These are phyloP conservation scores for Spatula versicolor DNA, from an alignment of 2,797 vertebrate species.

Conservation along the genomic window DNA sequence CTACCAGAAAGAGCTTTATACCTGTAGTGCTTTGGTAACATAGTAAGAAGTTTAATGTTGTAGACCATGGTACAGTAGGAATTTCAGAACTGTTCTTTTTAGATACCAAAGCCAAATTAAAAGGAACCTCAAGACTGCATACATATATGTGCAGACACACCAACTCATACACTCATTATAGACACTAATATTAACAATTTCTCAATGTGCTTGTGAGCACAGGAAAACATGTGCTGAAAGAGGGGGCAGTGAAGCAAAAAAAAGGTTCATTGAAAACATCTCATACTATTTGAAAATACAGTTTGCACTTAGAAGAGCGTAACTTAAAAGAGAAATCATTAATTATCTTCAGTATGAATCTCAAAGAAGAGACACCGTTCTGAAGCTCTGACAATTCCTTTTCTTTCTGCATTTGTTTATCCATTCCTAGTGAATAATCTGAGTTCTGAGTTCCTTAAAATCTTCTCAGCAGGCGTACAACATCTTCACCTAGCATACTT, in stretches of 20 bases:
- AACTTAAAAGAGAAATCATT: background rate
- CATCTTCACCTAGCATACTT: background rate
- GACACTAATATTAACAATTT: background rate
- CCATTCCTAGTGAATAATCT: background rate
- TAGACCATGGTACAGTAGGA: background rate
- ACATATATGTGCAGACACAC: background rate
- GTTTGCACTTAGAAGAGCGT: background rate
- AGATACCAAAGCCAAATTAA: background rate
- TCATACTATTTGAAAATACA: background rate
- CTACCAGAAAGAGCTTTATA: background rate
- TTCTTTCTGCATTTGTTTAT: background rate
- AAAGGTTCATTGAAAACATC: background rate
- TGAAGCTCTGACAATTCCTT: background rate
- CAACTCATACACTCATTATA: background rate
- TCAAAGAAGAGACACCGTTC: background rate
- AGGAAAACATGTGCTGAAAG: background rate
- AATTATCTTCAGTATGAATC: background rate
- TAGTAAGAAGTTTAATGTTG: background rate
- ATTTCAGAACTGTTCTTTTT: background rate
- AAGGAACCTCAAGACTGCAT: background rate
- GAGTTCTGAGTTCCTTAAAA: slow-evolving; percentile 7
- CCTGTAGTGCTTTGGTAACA: background rate
- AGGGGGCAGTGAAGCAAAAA: background rate
- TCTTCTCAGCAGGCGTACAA: background rate
- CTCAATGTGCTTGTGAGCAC: background rate